These are phyloP conservation scores for Octonoba sinensis DNA, from an alignment of 2,888 invertebrate genomes.

Conservation along the genomic window DNA sequence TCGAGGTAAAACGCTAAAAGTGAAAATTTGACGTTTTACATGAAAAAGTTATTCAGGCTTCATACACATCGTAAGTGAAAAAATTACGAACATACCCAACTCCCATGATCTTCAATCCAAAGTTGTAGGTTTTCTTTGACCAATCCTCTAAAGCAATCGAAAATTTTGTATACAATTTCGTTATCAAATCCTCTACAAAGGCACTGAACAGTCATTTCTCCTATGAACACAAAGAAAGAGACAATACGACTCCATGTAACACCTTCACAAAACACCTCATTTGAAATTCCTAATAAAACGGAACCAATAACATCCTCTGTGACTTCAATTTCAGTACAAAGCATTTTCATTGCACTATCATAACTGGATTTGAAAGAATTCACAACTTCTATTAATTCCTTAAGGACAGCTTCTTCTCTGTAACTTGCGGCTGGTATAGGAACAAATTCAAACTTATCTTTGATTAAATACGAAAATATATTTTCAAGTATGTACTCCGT, in stretches of 20 bases:
- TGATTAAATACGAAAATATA: conserved; percentile 19
- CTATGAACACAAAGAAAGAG: conserved; percentile 43
- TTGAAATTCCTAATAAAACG: conserved; percentile 21
- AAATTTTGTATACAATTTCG: conserved; percentile 23
- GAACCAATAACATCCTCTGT: conserved; percentile 19
- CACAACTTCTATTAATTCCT: conserved; percentile 16
- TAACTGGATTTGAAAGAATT: conserved; percentile 25
- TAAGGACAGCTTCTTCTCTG: conserved; percentile 23
- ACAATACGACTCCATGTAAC: conserved; percentile 48
- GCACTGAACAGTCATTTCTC: conserved; percentile 27
- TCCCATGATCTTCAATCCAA: conserved; percentile 48
- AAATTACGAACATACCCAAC: conserved; percentile 46
- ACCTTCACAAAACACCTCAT: conserved; percentile 56
- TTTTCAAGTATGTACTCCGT: conserved; percentile 55
- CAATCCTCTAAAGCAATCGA: conserved; percentile 15
- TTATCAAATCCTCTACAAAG: not conserved
- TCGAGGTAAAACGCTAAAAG: too few species aligned
- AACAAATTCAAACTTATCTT: conserved; percentile 12
- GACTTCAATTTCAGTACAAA: conserved; percentile 26
- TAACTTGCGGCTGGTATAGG: conserved; percentile 21
- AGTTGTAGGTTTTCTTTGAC: conserved; percentile 35
- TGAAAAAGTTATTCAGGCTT: too few species aligned
- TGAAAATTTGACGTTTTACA: too few species aligned
- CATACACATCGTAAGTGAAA: too few species aligned
- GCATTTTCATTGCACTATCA: conserved; percentile 1